Conservation (phyloP, 2,888 invertebrate genomes). For the Brachyopa scutellaris region DNA sequence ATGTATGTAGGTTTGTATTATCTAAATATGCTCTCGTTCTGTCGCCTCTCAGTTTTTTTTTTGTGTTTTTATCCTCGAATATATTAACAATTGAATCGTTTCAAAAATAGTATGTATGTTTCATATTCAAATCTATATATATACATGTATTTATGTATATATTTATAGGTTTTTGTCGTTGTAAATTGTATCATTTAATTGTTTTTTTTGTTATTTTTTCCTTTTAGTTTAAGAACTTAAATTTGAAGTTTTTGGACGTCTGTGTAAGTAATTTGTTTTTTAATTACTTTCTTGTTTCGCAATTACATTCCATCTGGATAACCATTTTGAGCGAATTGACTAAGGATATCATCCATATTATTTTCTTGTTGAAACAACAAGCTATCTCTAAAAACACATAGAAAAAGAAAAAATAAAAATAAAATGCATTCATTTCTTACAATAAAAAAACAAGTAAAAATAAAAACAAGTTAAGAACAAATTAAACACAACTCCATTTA, state of each 20-base stretch:
- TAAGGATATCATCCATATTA: slow-evolving; percentile 60
- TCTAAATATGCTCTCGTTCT: slow-evolving; percentile 26
- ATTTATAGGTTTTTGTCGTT: no score
- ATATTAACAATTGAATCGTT: slow-evolving; percentile 57
- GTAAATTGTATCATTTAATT: no score
- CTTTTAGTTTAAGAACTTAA: no score
- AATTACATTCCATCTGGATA: slow-evolving; percentile 41
- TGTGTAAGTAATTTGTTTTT: slow-evolving; percentile 35
- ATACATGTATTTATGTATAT: no score
- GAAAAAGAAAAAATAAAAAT: slow-evolving; percentile 29
- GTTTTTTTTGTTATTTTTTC: no score
- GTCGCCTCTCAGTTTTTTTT: slow-evolving; percentile 3
- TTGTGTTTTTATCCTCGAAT: slow-evolving; percentile 7
- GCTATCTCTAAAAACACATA: slow-evolving; percentile 38
- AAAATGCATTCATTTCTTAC: no score
- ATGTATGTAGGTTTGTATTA: no score
- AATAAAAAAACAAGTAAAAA: slow-evolving; percentile 25
- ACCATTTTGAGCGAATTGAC: slow-evolving; percentile 49
- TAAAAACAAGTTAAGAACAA: slow-evolving; percentile 1
- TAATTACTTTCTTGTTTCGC: not conserved
- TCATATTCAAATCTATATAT: no score
- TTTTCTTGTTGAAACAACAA: slow-evolving; percentile 42
- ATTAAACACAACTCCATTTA: slow-evolving; percentile 33
- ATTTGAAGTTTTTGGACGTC: slow-evolving; percentile 69
- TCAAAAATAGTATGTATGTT: slow-evolving; percentile 53